phyloP scores from a whole-genome alignment of 2,113 vertebrate genomes.

The Arizona elegans region DNA sequence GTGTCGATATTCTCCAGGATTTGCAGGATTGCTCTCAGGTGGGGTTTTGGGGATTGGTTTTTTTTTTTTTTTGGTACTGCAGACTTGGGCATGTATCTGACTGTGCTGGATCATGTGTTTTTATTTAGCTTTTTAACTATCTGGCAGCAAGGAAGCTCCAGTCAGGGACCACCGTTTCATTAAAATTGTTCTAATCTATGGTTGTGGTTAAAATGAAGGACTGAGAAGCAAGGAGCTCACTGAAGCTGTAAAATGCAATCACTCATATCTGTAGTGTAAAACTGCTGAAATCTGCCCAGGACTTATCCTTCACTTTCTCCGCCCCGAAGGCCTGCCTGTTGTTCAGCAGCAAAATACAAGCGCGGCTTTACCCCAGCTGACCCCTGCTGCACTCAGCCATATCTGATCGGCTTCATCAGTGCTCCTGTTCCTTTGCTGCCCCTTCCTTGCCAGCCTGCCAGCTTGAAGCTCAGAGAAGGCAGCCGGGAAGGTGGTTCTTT shows the following conservation, averaged over 20 bases:
- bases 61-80: background rate
- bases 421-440: background rate
- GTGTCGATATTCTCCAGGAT: background rate
- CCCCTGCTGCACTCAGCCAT: background rate
- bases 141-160: background rate
- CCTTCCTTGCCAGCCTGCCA: background rate
- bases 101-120: background rate
- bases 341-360: constrained; percentile 16
- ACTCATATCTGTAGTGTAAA: background rate
- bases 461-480: background rate
- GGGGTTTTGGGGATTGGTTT: background rate
- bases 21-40: background rate
- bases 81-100: background rate
- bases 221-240: background rate
- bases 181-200: background rate
- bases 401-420: background rate
- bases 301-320: background rate
- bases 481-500: background rate
- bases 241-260: background rate
- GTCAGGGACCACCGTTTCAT: too few species aligned
- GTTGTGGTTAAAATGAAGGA: background rate
- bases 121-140: background rate
- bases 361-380: constrained; percentile 10
- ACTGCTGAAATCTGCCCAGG: background rate
- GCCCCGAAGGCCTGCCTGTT: background rate